phyloP scores from a whole-genome alignment of 2,113 vertebrate species.

The Hyperopisus bebe region DNA sequence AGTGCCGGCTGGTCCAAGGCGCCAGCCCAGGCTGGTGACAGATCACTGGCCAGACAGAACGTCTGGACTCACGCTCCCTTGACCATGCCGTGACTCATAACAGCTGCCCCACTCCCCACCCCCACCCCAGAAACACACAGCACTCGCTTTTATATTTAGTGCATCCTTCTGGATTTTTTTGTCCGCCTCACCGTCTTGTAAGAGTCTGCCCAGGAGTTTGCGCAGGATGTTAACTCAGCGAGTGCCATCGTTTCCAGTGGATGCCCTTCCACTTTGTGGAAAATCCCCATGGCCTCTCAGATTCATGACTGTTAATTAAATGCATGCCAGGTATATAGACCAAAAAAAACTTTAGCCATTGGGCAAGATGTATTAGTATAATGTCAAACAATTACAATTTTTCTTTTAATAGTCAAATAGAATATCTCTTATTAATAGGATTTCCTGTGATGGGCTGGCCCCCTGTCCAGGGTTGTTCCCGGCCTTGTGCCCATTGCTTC shows the following conservation, averaged over 20 bases:
- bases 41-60: conserved; percentile 31
- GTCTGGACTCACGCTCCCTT: conserved; percentile 41
- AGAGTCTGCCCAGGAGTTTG: not conserved
- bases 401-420: not conserved
- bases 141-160: not conserved
- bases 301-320: not conserved
- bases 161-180: not conserved
- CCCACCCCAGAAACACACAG: not conserved
- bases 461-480: no score
- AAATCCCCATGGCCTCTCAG: not conserved
- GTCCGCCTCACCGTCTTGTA: not conserved
- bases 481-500: no score
- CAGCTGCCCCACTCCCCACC: not conserved
- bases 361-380: not conserved
- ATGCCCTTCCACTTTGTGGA: not conserved
- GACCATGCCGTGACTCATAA: conserved; percentile 33
- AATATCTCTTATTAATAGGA: not conserved
- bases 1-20: not conserved
- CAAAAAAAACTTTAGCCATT: not conserved
- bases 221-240: not conserved
- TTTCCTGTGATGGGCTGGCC: no score
- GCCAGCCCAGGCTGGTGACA: not conserved
- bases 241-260: not conserved
- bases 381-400: not conserved
- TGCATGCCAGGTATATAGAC: not conserved